Conservation (phyloP, 2,888 invertebrate species). For the Mechanitis messenoides region DNA sequence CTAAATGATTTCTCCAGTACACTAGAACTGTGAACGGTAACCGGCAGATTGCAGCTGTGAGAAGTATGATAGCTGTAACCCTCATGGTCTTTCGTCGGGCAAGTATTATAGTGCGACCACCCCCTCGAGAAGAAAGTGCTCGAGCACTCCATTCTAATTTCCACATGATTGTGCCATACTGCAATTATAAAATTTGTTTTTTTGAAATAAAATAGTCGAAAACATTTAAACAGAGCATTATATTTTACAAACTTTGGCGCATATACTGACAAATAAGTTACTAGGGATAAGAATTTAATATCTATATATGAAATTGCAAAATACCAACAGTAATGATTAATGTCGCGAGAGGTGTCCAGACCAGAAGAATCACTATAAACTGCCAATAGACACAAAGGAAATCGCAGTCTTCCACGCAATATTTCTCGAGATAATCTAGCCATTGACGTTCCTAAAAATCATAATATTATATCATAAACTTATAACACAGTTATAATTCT, state of each 20-base stretch:
- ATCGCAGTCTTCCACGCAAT: constrained; percentile 82
- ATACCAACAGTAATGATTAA: constrained; percentile 85
- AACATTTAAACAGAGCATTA: too few species aligned
- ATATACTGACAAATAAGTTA: too few species aligned
- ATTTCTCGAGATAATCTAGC: constrained; percentile 85
- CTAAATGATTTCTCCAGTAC: constrained; percentile 77
- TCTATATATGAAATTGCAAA: constrained; percentile 18
- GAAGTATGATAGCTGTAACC: constrained; percentile 82
- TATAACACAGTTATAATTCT: too few species aligned
- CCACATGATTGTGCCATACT: constrained; percentile 65
- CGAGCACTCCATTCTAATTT: constrained; percentile 81
- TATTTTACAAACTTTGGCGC: too few species aligned
- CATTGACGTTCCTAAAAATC: constrained; percentile 80
- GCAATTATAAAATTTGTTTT: constrained; percentile 1
- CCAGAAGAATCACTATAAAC: constrained; percentile 82
- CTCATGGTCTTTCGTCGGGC: constrained; percentile 82
- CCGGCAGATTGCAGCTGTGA: constrained; percentile 81
- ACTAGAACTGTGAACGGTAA: constrained; percentile 84
- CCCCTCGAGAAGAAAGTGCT: constrained; percentile 77
- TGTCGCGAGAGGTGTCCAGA: constrained; percentile 85
- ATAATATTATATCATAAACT: neutral
- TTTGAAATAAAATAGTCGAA: too few species aligned
- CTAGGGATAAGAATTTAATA: too few species aligned
- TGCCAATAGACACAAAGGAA: constrained; percentile 86
- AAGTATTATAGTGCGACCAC: constrained; percentile 74